phyloP scores from a whole-genome alignment of 2,113 vertebrate species.

The Irena cyanogastra region DNA sequence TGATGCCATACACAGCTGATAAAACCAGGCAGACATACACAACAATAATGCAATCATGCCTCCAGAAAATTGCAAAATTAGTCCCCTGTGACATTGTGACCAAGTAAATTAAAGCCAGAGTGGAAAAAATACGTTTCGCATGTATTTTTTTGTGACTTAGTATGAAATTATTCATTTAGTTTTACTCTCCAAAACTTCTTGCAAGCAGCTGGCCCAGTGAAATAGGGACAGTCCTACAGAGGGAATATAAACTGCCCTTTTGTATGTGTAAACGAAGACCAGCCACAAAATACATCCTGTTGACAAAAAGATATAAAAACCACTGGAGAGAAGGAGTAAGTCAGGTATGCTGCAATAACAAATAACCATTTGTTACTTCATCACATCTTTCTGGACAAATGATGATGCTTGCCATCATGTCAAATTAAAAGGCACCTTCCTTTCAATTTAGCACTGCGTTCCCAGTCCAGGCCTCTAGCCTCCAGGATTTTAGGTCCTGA shows the following conservation, averaged over 20 bases:
- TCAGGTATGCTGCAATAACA: not conserved
- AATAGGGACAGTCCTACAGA: not conserved
- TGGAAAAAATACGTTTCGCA: not conserved
- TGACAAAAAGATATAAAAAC: not conserved
- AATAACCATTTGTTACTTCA: not conserved
- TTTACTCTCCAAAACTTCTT: not conserved
- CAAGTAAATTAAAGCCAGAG: not conserved
- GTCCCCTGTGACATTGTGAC: slow-evolving; percentile 30
- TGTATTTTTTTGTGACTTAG: not conserved
- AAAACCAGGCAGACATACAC: slow-evolving; percentile 13
- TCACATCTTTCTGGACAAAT: not conserved
- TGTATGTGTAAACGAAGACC: not conserved
- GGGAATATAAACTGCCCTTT: slow-evolving; percentile 3
- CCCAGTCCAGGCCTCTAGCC: not conserved
- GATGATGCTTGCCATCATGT: not conserved
- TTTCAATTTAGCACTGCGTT: not conserved
- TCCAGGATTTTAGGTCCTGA: slow-evolving; percentile 1
- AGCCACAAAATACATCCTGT: slow-evolving; percentile 36
- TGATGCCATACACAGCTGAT: not conserved
- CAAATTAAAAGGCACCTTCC: slow-evolving; percentile 28
- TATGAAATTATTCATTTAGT: not conserved
- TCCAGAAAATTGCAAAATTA: slow-evolving; percentile 47
- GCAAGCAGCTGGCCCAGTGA: not conserved
- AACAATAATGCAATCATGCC: not conserved
- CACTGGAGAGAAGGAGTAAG: not conserved